Evolutionary conservation across 2,888 invertebrate genomes (phyloP), one percentile per base, ranked within the genome.

Genomic region (Callimorpha dominula): DNA sequence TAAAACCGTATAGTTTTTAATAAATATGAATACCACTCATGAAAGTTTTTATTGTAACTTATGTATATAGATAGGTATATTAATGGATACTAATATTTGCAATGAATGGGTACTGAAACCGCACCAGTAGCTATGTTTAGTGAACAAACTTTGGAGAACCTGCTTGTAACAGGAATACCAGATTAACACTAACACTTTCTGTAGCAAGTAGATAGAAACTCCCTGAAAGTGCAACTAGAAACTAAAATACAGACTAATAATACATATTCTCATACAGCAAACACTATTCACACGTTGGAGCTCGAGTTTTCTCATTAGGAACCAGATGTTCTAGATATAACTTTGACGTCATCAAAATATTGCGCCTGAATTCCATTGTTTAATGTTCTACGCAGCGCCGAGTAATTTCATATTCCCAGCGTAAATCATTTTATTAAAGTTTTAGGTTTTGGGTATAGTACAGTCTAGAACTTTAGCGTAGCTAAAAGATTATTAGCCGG

Each of bases 311-410:
- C 74, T 78, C 78, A 78, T 81, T 81, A 80, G 67, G 17, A 73
- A 65, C 76, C 80, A 81, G 81, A 78, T 80, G 81, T 75, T 80
- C 74, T 65, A 72, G 74, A 70, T 76, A 77, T 77, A 78, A 80
- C 71, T 76, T 73, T 42, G 42, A 68, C 46, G 66, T 80, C 74
- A 78, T 80, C 72, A 78, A 72, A 77, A 78, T 11, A 65, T 46
- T 74, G 46, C 20, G 66, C 65, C 46, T 67, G 67, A 54, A 75
- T 77, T 14, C 6, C 69, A n/a, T 69, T 72, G 57, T 66, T 65
- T 73, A 62, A 73, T 54, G 43, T 62, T 62, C 20, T 20, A n/a
- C 11, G 57, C 11, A 31, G 57, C 5, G 20, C 43, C 9, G 43
- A 60, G 20, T 60, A 12, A 31, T 60, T 60, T 20, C 12, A 60